These are phyloP conservation scores for Therioaphis trifolii DNA, from an alignment of 2,888 invertebrate species.

Conservation along the genomic window DNA sequence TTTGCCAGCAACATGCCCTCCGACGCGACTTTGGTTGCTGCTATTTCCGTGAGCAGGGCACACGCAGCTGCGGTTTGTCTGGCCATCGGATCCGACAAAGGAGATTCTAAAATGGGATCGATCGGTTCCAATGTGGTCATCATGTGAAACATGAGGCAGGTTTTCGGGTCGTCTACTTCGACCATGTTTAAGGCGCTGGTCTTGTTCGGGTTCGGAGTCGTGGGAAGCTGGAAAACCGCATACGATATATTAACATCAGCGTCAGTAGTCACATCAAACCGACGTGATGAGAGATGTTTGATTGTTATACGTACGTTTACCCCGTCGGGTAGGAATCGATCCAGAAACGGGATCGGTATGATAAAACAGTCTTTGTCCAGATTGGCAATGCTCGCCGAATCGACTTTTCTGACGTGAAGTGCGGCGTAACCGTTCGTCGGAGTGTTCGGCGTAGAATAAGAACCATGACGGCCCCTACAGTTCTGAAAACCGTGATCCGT, in stretches of 20 bases:
- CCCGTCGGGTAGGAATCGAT: slow-evolving; percentile 89
- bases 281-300: background rate
- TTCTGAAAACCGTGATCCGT: slow-evolving; percentile 29
- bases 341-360: slow-evolving; percentile 88
- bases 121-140: slow-evolving; percentile 90
- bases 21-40: slow-evolving; percentile 78
- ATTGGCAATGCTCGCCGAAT: slow-evolving; percentile 83
- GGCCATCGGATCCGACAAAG: slow-evolving; percentile 81
- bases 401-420: slow-evolving; percentile 69
- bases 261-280: background rate
- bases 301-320: slow-evolving; percentile 83
- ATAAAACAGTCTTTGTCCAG: slow-evolving; percentile 92
- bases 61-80: slow-evolving; percentile 83
- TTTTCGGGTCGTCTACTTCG: slow-evolving; percentile 89
- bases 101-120: slow-evolving; percentile 87
- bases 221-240: slow-evolving; percentile 69
- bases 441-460: slow-evolving; percentile 41
- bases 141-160: slow-evolving; percentile 87
- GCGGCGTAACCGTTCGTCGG: slow-evolving; percentile 14
- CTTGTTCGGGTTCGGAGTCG: slow-evolving; percentile 74
- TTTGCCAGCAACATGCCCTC: slow-evolving; percentile 89
- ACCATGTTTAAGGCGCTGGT: slow-evolving; percentile 78
- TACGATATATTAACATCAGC: background rate
- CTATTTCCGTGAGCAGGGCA: slow-evolving; percentile 81
- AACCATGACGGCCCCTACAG: slow-evolving; percentile 59